Evolutionary conservation across 2,797 vertebrate species (phyloP).

Genomic region (Eupleurogrammus muticus): DNA sequence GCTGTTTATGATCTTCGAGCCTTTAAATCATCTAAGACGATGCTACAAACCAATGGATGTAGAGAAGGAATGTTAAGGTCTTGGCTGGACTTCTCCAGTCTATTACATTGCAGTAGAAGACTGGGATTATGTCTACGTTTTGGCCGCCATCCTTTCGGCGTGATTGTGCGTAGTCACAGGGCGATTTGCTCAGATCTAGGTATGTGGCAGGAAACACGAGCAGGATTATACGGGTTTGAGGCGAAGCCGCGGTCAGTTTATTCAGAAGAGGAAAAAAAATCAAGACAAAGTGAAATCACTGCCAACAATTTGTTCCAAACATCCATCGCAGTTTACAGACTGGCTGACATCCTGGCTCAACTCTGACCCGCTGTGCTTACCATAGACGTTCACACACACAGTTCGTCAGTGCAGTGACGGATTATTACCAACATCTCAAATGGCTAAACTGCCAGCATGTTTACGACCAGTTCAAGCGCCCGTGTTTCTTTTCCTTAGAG

Average conservation of each 20-base stretch:
- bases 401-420: neutral
- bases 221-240: neutral
- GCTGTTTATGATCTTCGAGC: constrained; percentile 9
- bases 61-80: neutral
- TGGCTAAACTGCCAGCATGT: neutral
- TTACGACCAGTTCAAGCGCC: constrained; percentile 5
- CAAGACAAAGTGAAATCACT: neutral
- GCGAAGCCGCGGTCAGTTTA: neutral
- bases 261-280: constrained; percentile 3
- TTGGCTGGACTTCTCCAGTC: neutral
- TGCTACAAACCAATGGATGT: neutral
- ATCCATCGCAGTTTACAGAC: neutral
- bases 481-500: constrained; percentile 3
- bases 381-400: neutral
- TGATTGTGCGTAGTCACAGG: neutral
- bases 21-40: constrained; percentile 2
- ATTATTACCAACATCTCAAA: constrained; percentile 9
- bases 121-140: neutral
- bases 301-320: neutral
- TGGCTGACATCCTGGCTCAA: neutral
- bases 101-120: no score
- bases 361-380: neutral
- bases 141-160: neutral
- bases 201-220: neutral
- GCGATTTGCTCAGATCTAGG: neutral